Percentiles rank a stretch among this genome's conserved stretches.
Conservation (phyloP, 2,113 vertebrate species). For the Fukomys damarensis region DNA sequence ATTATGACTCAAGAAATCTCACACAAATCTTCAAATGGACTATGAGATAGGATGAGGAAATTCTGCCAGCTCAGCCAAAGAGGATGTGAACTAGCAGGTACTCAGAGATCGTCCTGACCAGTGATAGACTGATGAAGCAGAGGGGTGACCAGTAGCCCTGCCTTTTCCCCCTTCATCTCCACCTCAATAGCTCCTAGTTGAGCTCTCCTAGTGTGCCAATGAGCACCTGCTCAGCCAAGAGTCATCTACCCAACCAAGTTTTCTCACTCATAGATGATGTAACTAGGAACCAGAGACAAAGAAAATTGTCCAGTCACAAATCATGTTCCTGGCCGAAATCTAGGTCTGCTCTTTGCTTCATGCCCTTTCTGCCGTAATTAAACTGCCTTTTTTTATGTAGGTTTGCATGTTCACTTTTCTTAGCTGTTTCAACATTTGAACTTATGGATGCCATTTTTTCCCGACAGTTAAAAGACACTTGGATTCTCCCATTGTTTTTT, state of each 20-base stretch:
- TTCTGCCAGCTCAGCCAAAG: not conserved
- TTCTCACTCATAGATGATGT: not conserved
- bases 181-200: not conserved
- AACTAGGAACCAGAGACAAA: not conserved
- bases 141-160: not conserved
- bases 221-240: not conserved
- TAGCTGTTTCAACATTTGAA: not conserved
- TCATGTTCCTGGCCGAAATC: not conserved
- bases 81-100: not conserved
- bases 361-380: not conserved
- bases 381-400: constrained; percentile 25
- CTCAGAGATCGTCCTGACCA: not conserved
- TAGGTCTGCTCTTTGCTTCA: not conserved
- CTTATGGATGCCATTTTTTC: not conserved
- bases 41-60: not conserved
- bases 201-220: not conserved
- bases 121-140: constrained; percentile 26
- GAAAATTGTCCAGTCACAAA: constrained; percentile 6
- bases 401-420: constrained; percentile 1
- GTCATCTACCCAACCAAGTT: not conserved
- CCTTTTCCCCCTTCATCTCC: not conserved
- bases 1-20: not conserved
- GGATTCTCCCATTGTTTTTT: not conserved
- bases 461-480: constrained; percentile 10
- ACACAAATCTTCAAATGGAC: not conserved